phyloP scores from a whole-genome alignment of 1,140 invertebrate species.

The Wiebesia pumilae region DNA sequence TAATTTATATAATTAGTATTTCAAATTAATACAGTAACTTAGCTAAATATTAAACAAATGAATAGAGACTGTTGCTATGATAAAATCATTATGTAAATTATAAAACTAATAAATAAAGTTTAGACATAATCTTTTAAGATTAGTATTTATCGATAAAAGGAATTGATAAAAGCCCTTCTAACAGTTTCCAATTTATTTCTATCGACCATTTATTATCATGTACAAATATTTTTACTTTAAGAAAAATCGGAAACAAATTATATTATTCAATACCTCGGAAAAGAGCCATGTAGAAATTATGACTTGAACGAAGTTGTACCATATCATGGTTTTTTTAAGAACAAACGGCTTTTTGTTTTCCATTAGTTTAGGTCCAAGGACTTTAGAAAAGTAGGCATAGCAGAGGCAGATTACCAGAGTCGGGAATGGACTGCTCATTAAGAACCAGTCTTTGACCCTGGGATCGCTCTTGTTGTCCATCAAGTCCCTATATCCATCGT shows the following conservation, averaged over 20 bases:
- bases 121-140: no score
- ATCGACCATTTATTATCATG: no score
- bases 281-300: constrained; percentile 89
- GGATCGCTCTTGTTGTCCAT: constrained; percentile 86
- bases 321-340: constrained; percentile 85
- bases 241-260: neutral
- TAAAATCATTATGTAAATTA: no score
- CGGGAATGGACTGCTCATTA: constrained; percentile 89
- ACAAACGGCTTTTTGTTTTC: constrained; percentile 91
- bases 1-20: no score
- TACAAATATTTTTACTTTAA: neutral
- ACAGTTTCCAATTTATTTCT: no score
- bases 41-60: no score
- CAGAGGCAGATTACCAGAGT: constrained; percentile 85
- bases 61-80: no score
- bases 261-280: constrained; percentile 80
- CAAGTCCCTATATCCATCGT: constrained; percentile 79
- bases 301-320: constrained; percentile 92
- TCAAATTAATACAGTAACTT: no score
- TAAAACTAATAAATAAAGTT: no score
- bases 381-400: constrained; percentile 87
- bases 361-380: constrained; percentile 90
- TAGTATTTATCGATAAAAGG: no score
- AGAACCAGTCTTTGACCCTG: constrained; percentile 87
- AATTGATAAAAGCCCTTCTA: no score